Evolutionary conservation across 2,888 invertebrate genomes (phyloP), one percentile per base, ranked within the genome.

Genomic region (Chelonus formosanus): DNA sequence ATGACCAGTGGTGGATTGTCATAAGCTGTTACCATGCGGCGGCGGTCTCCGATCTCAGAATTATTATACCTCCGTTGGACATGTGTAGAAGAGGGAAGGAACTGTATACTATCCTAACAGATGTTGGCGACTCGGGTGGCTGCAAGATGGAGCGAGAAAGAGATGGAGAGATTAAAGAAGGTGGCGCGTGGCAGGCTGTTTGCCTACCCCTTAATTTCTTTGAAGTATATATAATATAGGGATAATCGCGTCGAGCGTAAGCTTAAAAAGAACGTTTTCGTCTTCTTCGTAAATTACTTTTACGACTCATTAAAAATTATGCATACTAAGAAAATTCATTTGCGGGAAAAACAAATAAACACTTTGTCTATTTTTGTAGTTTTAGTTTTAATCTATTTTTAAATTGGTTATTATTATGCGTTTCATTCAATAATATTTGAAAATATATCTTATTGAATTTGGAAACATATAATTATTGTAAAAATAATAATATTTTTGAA

Each of bases 161-260:
- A 60, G 55, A 56, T 60, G 53, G 43, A 40, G 45, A 44, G 57
- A 55, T 56, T 52, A 63, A 36, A 58, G 57, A 62, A 52, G 36
- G 53, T 62, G 66, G 66, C 66, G 66, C 66, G 66, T 67, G 66
- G 66, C 66, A 67, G 66, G 58, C 62, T 67, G 66, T 62, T 62
- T 62, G 57, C 57, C 59, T 67, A 62, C 62, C 57, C 53, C 62
- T 62, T 32, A 32, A 20, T 50, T 53, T 52, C 44, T 57, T 52
- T 44, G 31, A 48, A 48, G 48, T 35, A 47, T 31, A 40, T 59
- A 53, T 60, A 60, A 8, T 5, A 3, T n/a, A 20, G 62, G 62
- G 58, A 62, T 67, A 67, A 67, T 67, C 61, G 62, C 44, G 57
- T 40, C 4, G 40, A 45, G 61, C 56, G 50, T 47, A 44, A 58